phyloP scores from a whole-genome alignment of 2,113 vertebrate genomes.

The Istiophorus platypterus region DNA sequence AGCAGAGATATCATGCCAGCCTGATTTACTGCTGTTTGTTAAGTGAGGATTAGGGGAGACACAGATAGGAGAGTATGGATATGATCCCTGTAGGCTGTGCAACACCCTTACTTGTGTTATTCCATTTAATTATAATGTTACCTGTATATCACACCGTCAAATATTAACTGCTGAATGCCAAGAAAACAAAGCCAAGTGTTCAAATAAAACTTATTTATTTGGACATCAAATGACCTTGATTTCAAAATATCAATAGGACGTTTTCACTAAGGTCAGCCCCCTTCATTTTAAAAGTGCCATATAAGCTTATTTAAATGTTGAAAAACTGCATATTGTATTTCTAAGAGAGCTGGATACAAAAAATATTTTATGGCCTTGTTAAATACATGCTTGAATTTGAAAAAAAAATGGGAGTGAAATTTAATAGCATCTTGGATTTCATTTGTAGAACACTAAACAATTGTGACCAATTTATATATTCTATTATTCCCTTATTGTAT shows the following conservation, averaged over 20 bases:
- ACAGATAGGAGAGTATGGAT: slow-evolving; percentile 28
- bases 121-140: not conserved
- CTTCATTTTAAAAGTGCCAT: not conserved
- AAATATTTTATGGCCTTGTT: not conserved
- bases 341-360: not conserved
- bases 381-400: not conserved
- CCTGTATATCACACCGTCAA: not conserved
- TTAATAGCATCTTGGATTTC: not conserved
- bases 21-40: slow-evolving; percentile 47
- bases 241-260: not conserved
- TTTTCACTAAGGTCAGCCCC: not conserved
- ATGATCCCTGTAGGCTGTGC: slow-evolving; percentile 14
- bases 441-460: not conserved
- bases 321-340: not conserved
- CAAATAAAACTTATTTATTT: too few species aligned
- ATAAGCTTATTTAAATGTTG: slow-evolving; percentile 2
- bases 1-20: slow-evolving; percentile 29
- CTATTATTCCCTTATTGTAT: not conserved
- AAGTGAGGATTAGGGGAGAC: slow-evolving; percentile 35
- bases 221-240: not conserved
- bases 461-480: not conserved
- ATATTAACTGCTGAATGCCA: not conserved
- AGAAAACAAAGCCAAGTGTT: not conserved
- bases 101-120: not conserved
- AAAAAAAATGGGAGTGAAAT: not conserved